Base-by-base conservation (phyloP, 2,113 vertebrate genomes). In the Cebidichthys violaceus region DNA sequence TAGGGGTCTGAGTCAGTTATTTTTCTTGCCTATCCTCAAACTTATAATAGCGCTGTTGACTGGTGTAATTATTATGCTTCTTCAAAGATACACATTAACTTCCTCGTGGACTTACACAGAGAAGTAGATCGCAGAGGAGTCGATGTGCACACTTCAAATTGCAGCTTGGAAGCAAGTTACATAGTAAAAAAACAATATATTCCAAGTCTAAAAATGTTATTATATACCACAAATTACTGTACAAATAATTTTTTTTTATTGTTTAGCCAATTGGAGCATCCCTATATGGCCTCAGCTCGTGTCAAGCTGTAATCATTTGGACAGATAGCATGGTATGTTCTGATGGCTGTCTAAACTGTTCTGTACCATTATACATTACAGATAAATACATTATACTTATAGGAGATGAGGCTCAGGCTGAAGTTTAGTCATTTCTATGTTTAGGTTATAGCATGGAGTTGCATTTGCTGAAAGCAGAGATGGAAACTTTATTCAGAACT, bases 401-500 rank as follows among this genome's bases (percentile, higher is more conserved):
- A 5, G 24, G 20, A 70, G 59, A 75, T 22, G 18, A 82, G 27
- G 5, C 70, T 17, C 14, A 65, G 37, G 31, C 35, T 77, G 4
- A 62, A 54, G 3, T 59, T 17, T 65, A 10, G 9, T 10, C 5
- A 18, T 8, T 9, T 39, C n/a, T n/a, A n/a, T n/a, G n/a, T n/a
- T n/a, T n/a, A n/a, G n/a, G n/a, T n/a, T n/a, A n/a, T n/a, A n/a
- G 27, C n/a, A 67, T 31, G 35, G 9, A 64, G 55, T 41, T 61
- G 6, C 31, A 50, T 69, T 61, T 60, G 41, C 20, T 80, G 10
- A 75, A 75, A 62, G 29, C 9, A 64, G 35, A 3, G 52, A 47
- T 67, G 47, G 8, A 33, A 45, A 43, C 72, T 45, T 50, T 71
- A 75, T 78, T 83, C 45, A 80, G 68, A 84, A 27, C 2, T n/a